Evolutionary conservation across 2,888 invertebrate species (phyloP).

Genomic region (Drosophila paracracens): DNA sequence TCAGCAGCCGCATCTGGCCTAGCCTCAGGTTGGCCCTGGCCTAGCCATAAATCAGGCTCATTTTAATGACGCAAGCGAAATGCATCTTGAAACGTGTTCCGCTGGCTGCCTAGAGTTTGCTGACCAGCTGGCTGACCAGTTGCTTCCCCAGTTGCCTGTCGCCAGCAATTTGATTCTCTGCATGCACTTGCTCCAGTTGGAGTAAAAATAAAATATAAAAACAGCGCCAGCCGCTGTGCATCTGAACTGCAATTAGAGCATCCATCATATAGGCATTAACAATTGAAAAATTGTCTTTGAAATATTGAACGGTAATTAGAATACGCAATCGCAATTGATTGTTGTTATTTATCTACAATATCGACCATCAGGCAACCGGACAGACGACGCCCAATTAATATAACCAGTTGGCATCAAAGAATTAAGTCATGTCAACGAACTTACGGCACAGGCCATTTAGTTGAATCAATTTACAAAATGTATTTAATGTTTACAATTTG

Average conservation of each 20-base stretch:
- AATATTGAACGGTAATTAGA: slow-evolving; percentile 75
- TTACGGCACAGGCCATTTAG: background rate
- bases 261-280: slow-evolving; percentile 76
- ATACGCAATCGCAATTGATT: slow-evolving; percentile 50
- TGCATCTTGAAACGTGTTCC: slow-evolving; percentile 77
- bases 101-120: slow-evolving; percentile 38
- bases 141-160: slow-evolving; percentile 38
- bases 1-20: slow-evolving; percentile 31
- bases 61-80: slow-evolving; percentile 77
- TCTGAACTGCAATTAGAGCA: slow-evolving; percentile 68
- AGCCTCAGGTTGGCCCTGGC: slow-evolving; percentile 43
- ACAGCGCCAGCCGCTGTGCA: slow-evolving; percentile 32
- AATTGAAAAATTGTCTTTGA: slow-evolving; percentile 79
- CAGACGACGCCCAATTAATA: slow-evolving; percentile 37
- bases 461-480: background rate
- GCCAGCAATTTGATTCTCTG: slow-evolving; percentile 46
- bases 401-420: background rate
- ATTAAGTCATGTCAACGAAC: background rate
- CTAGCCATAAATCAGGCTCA: slow-evolving; percentile 78
- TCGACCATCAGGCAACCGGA: background rate
- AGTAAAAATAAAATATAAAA: background rate
- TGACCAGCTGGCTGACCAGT: slow-evolving; percentile 26
- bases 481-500: background rate
- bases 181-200: slow-evolving; percentile 57
- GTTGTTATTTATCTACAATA: slow-evolving; percentile 13